Base-by-base conservation (phyloP, 2,888 invertebrate species). In the Nowickia ferox region DNA sequence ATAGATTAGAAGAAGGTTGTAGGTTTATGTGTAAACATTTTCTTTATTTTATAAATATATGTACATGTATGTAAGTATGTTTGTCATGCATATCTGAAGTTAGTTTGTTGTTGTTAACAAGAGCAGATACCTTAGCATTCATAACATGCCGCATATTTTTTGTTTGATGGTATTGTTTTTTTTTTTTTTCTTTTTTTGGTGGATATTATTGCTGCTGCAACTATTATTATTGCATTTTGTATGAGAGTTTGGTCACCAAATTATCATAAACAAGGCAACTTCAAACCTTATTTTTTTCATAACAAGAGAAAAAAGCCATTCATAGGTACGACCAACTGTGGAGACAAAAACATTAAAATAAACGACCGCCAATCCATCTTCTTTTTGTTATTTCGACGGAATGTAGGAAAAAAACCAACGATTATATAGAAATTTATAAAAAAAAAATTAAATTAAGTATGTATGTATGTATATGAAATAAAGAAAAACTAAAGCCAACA, bases 311-410 rank as follows among this genome's bases (percentile, higher is more conserved):
- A 78, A 63, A 71, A 11, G 40, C 48, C 66, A 68, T 66, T 57
- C 65, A 59, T 79, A 78, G 53, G n/a, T 75, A 74, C 66, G 91
- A 91, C 79, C 83, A 84, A 81, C 80, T 79, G 79, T 76, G 75
- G 80, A 71, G 74, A 75, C 80, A 91, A 88, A 83, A 87, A 89
- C 91, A 91, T 91, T 90, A 90, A 91, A 91, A 91, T 90, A 90
- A 91, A 91, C 90, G 91, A 91, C 88, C 79, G 71, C 63, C 71
- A 79, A 79, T 79, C 71, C 71, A 79, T 79, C 79, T 79, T 79
- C 79, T 79, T 79, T 79, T 79, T 79, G 79, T 79, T 71, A 72
- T 44, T 72, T 63, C 71, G 55, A 72, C 55, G 63, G 71, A 65
- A 65, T 72, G 79, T 72, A 86, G 83, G 83, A 61, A 79, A 72